Percentiles rank a stretch among this genome's conserved stretches.
Conservation (phyloP, 2,113 vertebrate genomes). For the Spizaetus ornatus region DNA sequence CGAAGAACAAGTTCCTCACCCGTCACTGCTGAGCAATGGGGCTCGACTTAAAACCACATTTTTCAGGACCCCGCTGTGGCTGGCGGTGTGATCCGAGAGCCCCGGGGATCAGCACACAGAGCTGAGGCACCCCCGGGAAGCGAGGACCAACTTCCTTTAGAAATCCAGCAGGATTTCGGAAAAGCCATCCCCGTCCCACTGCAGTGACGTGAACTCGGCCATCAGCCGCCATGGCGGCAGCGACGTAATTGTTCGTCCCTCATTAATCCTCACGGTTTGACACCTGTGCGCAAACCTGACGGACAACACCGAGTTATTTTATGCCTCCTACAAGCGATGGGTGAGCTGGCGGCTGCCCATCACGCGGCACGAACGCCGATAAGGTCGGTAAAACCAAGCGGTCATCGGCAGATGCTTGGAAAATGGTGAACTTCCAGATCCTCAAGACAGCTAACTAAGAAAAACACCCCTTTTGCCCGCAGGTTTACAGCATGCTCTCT, state of each 20-base stretch:
- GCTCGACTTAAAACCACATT: rapidly evolving
- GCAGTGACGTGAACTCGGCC: neutral
- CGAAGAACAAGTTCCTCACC: neutral
- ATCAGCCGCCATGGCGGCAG: rapidly evolving
- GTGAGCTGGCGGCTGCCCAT: rapidly evolving
- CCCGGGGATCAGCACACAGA: neutral
- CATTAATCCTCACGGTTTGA: rapidly evolving
- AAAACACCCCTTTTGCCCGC: neutral
- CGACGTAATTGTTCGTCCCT: rapidly evolving
- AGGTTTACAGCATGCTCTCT: neutral
- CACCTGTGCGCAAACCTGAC: rapidly evolving
- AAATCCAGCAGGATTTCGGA: neutral
- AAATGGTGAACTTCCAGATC: neutral
- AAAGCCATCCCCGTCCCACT: rapidly evolving
- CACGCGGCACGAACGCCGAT: rapidly evolving
- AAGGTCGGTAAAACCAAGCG: neutral
- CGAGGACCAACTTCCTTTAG: rapidly evolving
- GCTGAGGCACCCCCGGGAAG: neutral
- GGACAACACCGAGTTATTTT: rapidly evolving
- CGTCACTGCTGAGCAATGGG: neutral
- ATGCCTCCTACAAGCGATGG: neutral
- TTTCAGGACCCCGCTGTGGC: neutral
- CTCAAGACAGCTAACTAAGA: neutral
- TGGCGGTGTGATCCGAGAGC: neutral
- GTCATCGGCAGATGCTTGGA: neutral